Evolutionary conservation across 2,113 vertebrate species (phyloP).

Genomic region (Peromyscus maniculatus): DNA sequence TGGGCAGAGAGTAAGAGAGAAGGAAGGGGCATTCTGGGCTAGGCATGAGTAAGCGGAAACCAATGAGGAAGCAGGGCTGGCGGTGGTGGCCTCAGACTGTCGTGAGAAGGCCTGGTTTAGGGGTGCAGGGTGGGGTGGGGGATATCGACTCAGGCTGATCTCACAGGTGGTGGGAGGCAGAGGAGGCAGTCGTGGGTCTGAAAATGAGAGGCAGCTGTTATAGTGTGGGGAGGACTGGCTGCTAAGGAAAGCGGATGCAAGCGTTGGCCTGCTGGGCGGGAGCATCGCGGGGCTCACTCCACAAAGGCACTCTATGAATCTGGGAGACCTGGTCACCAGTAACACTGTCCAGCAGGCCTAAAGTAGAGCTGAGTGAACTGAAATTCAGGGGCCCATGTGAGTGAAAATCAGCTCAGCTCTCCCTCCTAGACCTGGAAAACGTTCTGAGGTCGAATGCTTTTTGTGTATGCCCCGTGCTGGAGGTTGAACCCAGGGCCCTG

Average conservation of each 20-base stretch:
- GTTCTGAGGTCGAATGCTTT: background rate
- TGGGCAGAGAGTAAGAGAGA: background rate
- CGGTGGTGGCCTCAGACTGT: background rate
- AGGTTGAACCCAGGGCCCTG: background rate
- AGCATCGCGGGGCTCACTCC: background rate
- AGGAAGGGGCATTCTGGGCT: background rate
- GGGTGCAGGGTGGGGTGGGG: background rate
- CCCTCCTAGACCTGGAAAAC: background rate
- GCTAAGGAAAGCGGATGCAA: background rate
- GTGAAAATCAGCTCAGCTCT: background rate
- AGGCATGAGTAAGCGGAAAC: background rate
- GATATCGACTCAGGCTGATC: background rate
- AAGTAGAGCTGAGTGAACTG: background rate
- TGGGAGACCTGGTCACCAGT: background rate
- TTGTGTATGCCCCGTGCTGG: background rate
- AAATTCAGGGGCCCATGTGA: background rate
- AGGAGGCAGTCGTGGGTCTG: background rate
- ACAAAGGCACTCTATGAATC: background rate
- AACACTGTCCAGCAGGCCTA: background rate
- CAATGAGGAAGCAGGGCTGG: background rate
- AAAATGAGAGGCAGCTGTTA: background rate
- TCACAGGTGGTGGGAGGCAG: background rate
- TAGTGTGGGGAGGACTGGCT: background rate
- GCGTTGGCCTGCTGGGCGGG: background rate
- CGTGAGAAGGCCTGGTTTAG: background rate